These are phyloP conservation scores for Odontomachus brunneus DNA, from an alignment of 1,140 invertebrate species.

Conservation along the genomic window DNA sequence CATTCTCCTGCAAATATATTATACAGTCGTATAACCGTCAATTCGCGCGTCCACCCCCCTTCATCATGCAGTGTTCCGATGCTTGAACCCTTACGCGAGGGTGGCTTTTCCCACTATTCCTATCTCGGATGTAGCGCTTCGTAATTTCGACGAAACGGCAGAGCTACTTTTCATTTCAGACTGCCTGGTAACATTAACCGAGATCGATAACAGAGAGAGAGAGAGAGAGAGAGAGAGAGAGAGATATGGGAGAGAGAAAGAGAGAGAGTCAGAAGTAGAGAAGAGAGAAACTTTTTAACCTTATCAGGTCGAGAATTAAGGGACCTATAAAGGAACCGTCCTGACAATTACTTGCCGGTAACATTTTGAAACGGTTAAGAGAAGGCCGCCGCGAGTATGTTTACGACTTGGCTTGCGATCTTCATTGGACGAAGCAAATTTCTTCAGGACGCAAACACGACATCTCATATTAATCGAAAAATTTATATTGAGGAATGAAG, in stretches of 20 bases:
- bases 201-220: slow-evolving; percentile 12
- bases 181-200: not conserved
- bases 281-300: slow-evolving; percentile 43
- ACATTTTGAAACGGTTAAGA: slow-evolving; percentile 47
- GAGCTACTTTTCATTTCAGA: slow-evolving; percentile 8
- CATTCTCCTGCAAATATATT: slow-evolving; percentile 33
- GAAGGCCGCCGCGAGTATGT: not conserved
- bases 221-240: slow-evolving; percentile 30
- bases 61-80: slow-evolving; percentile 1
- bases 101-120: slow-evolving; percentile 14
- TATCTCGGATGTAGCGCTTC: not conserved
- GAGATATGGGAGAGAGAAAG: too few species aligned
- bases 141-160: slow-evolving; percentile 19
- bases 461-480: not conserved
- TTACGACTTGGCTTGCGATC: slow-evolving; percentile 29
- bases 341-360: slow-evolving; percentile 32
- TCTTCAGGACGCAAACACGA: not conserved
- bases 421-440: slow-evolving; percentile 14
- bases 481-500: too few species aligned
- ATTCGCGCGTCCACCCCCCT: slow-evolving; percentile 1
- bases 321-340: slow-evolving; percentile 43
- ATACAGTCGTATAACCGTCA: slow-evolving; percentile 16
- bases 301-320: slow-evolving; percentile 50
- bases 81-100: not conserved
- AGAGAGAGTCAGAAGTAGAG: slow-evolving; percentile 22